Base-by-base conservation (phyloP, 2,797 vertebrate species). In the Acanthopagrus latus region DNA sequence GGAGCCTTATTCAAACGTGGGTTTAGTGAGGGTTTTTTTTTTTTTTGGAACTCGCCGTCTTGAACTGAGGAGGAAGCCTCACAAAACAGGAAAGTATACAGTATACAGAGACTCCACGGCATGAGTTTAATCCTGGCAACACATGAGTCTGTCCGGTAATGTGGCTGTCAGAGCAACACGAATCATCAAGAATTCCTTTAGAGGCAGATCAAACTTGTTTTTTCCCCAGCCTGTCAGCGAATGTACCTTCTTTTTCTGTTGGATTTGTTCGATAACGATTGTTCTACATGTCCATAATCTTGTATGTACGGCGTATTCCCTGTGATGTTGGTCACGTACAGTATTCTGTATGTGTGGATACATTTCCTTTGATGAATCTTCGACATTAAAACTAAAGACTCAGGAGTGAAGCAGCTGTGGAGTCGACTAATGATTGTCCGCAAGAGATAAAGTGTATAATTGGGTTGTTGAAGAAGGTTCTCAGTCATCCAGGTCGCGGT, bases 81-180 rank as follows among this genome's bases (percentile, higher is more conserved):
- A 44, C 18, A 56, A 58, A 38, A 68, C 11, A 14, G 14, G 56
- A 74, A 65, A 12, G 29, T n/a, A n/a, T 55, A 3, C 38, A 33
- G 60, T 60, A 54, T 14, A 33, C 51, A 62, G 47, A 67, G 48
- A 66, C 60, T 7, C 25, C 38, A 74, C 27, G 69, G 46, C 63
- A 54, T n/a, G 7, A 27, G 52, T 71, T 62, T 78, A 29, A 64
- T 76, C 41, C 27, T n/a, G 17, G 46, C 27, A 60, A 13, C 64
- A 58, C 20, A 43, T 25, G n/a, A 41, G 5, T 38, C 43, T 50
- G 27, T 64, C 65, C 54, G 13, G 47, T 41, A 23, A 38, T 27
- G 51, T 21, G n/a, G 55, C 41, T 64, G 60, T 74, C 73, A 71
- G 14, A 63, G 60, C 43, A 38, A 66, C 69, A 23, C 48, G 1